Evolutionary conservation across 1,140 invertebrate genomes (phyloP), one percentile per base, ranked within the genome.

Genomic region (Radopholus similis): DNA sequence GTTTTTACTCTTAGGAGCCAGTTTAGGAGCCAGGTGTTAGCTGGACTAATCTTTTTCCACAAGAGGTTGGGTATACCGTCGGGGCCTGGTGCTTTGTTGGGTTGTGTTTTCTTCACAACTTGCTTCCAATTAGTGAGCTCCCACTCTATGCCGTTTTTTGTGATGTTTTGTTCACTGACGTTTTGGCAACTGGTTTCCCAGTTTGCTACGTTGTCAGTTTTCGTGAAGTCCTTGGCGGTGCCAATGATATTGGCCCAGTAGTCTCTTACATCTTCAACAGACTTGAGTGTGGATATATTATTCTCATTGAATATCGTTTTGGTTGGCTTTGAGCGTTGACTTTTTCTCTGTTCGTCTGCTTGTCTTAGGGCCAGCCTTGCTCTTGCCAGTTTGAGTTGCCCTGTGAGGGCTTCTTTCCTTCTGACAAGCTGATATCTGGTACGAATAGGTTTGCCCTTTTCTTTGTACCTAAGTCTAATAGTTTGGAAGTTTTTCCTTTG

Each of bases 51-150:
- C n/a, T 60, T 21, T 34, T 59, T 55, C 70, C 70, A 72, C 9
- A 32, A 37, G 11, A 74, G 71, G 34, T 38, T 54, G 18, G 51
- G 70, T 30, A 72, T 76, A 2, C 74, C 70, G 76, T 72, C 70
- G 13, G 70, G 70, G 2, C 70, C 70, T 23, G 70, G 70, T 11
- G 70, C 70, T 59, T 72, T 72, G 26, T 44, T 59, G 0, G 73
- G 73, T 56, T 30, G 4, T 1, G 49, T 26, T 15, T 70, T 67
- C n/a, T 26, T 6, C 2, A 63, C 18, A 8, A 63, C 55, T 4
- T 4, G 1, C 21, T 4, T 1, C 60, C 60, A 63, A 2, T 56
- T 18, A 3, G 3, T 18, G 54, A 21, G 26, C 26, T 47, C 3
- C 4, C 13, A 4, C 54, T 34, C 26, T 56, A 11, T 23, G 4